These are phyloP conservation scores for Azorinus chamasolen DNA, from an alignment of 2,888 invertebrate genomes.

Conservation along the genomic window DNA sequence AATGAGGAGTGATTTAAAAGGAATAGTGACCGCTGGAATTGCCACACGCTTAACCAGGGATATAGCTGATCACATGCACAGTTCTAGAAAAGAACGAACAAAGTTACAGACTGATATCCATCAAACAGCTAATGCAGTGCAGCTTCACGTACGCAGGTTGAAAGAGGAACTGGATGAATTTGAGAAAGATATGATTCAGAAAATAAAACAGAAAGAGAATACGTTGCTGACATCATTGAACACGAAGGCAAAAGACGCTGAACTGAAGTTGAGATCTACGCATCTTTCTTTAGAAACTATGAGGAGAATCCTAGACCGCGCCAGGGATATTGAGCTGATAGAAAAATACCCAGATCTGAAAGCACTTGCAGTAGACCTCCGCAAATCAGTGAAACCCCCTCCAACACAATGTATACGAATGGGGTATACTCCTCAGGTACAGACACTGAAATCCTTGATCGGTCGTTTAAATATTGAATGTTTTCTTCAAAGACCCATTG, in stretches of 20 bases:
- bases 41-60: conserved; percentile 23
- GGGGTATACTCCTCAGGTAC: conserved; percentile 37
- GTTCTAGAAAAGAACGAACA: conserved; percentile 30
- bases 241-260: conserved; percentile 35
- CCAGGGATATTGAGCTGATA: conserved; percentile 55
- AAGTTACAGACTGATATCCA: conserved; percentile 31
- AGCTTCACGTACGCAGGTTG: conserved; percentile 40
- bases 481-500: conserved; percentile 30
- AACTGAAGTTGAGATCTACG: conserved; percentile 40
- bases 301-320: conserved; percentile 37
- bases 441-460: conserved; percentile 15
- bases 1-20: conserved; percentile 35
- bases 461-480: conserved; percentile 44
- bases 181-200: conserved; percentile 39
- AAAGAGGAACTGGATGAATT: conserved; percentile 51
- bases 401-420: conserved; percentile 34
- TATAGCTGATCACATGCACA: conserved; percentile 32
- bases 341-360: conserved; percentile 31
- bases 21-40: conserved; percentile 7
- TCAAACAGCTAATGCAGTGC: conserved; percentile 33
- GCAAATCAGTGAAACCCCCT: conserved; percentile 25
- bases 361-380: conserved; percentile 24
- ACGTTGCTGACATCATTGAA: conserved; percentile 22
- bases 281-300: conserved; percentile 37
- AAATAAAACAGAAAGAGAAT: conserved; percentile 41